Evolutionary conservation across 2,113 vertebrate species (phyloP).

Genomic region (Dasypus novemcinctus): DNA sequence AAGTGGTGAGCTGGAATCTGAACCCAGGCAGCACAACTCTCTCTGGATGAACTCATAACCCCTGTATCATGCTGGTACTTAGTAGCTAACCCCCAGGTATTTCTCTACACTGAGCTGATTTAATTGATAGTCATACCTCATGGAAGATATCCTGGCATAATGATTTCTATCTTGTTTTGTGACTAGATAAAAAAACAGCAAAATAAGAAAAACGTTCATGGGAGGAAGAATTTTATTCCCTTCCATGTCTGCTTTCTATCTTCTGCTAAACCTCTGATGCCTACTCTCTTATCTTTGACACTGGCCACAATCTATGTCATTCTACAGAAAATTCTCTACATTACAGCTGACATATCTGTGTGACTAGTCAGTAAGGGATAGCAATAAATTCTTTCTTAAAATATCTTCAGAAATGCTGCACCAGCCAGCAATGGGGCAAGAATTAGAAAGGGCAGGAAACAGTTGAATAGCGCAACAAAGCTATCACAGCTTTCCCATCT

Average conservation of each 20-base stretch:
- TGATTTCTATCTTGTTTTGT: background rate
- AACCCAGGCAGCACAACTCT: background rate
- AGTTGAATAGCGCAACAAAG: background rate
- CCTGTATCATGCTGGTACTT: background rate
- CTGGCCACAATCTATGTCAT: background rate
- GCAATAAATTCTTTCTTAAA: background rate
- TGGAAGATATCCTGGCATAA: background rate
- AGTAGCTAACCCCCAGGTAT: background rate
- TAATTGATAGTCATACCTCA: background rate
- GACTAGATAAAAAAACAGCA: slow-evolving; percentile 14
- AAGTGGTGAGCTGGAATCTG: background rate
- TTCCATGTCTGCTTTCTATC: background rate
- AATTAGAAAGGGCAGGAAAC: background rate
- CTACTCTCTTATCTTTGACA: background rate
- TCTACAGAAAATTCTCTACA: background rate
- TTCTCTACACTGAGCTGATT: background rate
- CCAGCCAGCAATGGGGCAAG: background rate
- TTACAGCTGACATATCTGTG: background rate
- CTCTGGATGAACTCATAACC: background rate
- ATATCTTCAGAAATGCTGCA: slow-evolving; percentile 1
- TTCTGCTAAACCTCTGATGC: background rate
- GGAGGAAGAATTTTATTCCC: background rate
- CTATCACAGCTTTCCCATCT: background rate
- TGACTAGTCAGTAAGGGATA: background rate
- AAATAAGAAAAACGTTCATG: background rate